Evolutionary conservation across 2,797 vertebrate species (phyloP), one percentile per base, ranked within the genome.

Genomic region (Poeciliopsis gracilis): DNA sequence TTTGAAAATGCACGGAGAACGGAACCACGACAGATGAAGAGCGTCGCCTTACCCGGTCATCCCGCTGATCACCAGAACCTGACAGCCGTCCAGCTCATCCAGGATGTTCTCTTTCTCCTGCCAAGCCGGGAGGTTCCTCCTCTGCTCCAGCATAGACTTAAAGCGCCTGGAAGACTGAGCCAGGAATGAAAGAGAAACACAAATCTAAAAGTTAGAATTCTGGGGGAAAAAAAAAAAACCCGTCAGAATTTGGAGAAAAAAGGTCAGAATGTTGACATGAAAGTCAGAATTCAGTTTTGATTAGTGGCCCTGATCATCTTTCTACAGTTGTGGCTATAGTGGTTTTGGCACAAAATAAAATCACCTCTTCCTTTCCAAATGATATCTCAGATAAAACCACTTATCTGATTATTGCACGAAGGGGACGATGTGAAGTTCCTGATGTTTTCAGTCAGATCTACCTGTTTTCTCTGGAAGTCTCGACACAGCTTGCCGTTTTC

Each of bases 11-110:
- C 41, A 46, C 11, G 5, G 12, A 16, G 67, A 9, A n/a, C 23
- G 28, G 38, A 69, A 45, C 45, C 23, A 69, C 49, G 41, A 18
- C 25, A 3, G 41, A 7, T 9, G 10, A 28, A 16, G 2, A 67
- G 61, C 1, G 10, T 38, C 63, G 88, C 96, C 93, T 9, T 93
- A 99, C 98, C 98, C 98, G 0, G 98, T 99, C 98, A 98, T 99
- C 61, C 98, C 98, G 57, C 98, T 99, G 94, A 99, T 94, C 89
- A 99, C 97, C 81, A 99, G 94, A 89, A 99, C 97, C 87, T 99
- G 98, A 85, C 96, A 95, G 55, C 74, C 85, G n/a, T 93, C 88
- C 81, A 99, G 82, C 85, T 94, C 83, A 46, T 95, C 87, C 12
- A 99, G 94, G 89, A 99, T 98, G 47, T 93, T 94, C 78, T 96